These are phyloP conservation scores for Molorchus minor DNA, from an alignment of 2,888 invertebrate species.

Conservation along the genomic window DNA sequence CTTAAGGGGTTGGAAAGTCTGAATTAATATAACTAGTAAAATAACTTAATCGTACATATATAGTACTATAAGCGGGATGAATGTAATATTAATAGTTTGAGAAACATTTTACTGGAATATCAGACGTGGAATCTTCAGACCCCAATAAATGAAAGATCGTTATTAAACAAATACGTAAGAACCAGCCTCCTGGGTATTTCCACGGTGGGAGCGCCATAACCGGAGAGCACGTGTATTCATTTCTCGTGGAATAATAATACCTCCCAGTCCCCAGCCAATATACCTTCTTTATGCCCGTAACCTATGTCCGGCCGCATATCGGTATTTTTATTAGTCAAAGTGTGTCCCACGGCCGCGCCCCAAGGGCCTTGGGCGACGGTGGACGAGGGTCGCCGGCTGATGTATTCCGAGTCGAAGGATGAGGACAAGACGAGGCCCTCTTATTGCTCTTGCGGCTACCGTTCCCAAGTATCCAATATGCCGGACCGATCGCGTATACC, in stretches of 20 bases:
- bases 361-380: constrained; percentile 47
- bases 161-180: too few species aligned
- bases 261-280: constrained; percentile 24
- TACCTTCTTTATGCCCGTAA: constrained; percentile 52
- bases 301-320: constrained; percentile 58
- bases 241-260: constrained; percentile 27
- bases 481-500: constrained; percentile 56
- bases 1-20: too few species aligned
- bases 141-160: too few species aligned
- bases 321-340: constrained; percentile 58
- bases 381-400: constrained; percentile 47
- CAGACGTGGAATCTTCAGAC: too few species aligned
- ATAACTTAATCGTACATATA: too few species aligned
- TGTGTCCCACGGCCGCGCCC: constrained; percentile 51
- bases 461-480: constrained; percentile 60
- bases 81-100: too few species aligned
- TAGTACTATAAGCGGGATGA: too few species aligned
- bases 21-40: too few species aligned
- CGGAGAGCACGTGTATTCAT: constrained; percentile 35
- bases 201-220: constrained; percentile 36
- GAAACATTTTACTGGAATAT: too few species aligned
- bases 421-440: constrained; percentile 49
- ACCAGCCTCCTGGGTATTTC: too few species aligned
- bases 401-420: constrained; percentile 53
- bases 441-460: constrained; percentile 57